Evolutionary conservation across 2,113 vertebrate genomes (phyloP).

Genomic region (Rissa tridactyla): DNA sequence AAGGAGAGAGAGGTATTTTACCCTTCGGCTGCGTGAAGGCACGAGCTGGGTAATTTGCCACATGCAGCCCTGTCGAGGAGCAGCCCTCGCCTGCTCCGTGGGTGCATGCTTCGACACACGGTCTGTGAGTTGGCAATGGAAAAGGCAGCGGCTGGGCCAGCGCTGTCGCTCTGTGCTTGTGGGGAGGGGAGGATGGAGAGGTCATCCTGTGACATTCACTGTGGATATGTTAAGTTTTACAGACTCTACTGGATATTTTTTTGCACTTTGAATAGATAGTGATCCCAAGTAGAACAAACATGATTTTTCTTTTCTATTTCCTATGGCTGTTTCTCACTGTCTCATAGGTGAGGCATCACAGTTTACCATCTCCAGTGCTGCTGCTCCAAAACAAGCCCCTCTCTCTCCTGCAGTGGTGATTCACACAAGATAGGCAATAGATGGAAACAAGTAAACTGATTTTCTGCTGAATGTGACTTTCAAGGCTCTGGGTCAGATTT

Average conservation of each 20-base stretch:
- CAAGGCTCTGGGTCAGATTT: background rate
- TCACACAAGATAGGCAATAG: background rate
- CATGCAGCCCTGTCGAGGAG: background rate
- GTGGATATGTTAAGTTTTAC: background rate
- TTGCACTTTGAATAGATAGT: background rate
- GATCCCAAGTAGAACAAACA: background rate
- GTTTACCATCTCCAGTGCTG: background rate
- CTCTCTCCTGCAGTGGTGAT: background rate
- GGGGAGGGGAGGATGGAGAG: background rate
- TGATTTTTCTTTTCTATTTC: background rate
- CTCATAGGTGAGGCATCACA: background rate
- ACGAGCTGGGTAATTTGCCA: background rate
- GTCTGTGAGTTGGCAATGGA: background rate
- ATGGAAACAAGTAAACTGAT: background rate
- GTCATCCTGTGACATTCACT: background rate
- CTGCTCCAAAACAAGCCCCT: background rate
- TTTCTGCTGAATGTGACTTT: background rate
- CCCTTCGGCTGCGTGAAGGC: background rate
- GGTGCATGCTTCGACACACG: accelerated
- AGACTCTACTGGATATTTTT: background rate
- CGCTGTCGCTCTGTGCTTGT: accelerated
- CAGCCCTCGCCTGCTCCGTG: accelerated
- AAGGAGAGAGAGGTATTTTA: background rate
- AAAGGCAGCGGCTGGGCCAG: background rate
- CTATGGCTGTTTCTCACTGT: background rate